Base-by-base conservation (phyloP, 1,140 invertebrate genomes). In the Globodera rostochiensis region DNA sequence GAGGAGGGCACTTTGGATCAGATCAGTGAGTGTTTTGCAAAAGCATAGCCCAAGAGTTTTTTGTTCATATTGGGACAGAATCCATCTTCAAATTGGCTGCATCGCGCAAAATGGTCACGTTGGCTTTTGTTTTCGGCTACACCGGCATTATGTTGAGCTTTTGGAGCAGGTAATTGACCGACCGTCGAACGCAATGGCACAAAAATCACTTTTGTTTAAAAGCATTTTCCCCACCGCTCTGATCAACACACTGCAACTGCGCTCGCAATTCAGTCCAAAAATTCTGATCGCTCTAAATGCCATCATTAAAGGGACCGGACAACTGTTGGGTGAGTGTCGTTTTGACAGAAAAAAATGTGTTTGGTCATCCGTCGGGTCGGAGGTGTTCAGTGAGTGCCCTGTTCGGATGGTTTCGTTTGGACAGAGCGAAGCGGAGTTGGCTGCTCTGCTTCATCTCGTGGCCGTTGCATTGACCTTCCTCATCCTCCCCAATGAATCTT, bases 401-500 rank as follows among this genome's bases (percentile, higher is more conserved):
- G 4, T 81, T 81, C 60, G 66, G 47, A 70, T 53, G 75, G 46
- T 46, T 66, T 77, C 25, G 46, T 50, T 60, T 78, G 46, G 45
- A 78, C 46, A 70, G 19, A 46, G 94, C 93, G 92, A 95, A 95
- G 21, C 93, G 96, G 77, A 95, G 95, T 91, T 94, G 95, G 0
- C 95, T 97, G 73, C 94, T 88, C 75, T 96, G 0, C 91, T 94
- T 70, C 95, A 96, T 88, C 92, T 95, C 77, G 90, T 93, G 6
- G 93, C 94, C 7, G 97, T 94, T 90, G 94, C 94, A 86, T 90
- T 94, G 7, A 94, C 95, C 53, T 96, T 95, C 90, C 89, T 98
- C 53, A 97, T 97, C 90, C 89, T 98, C 60, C 96, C 96, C 0
- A 92, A 93, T 86, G 90, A 92, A 25, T 93, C 95, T 3, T 94